A percentile compares a stretch with the other conserved stretches of the same genome.
These are phyloP conservation scores for Cynaeus angustus DNA, from an alignment of 2,888 invertebrate species.

Conservation along the genomic window DNA sequence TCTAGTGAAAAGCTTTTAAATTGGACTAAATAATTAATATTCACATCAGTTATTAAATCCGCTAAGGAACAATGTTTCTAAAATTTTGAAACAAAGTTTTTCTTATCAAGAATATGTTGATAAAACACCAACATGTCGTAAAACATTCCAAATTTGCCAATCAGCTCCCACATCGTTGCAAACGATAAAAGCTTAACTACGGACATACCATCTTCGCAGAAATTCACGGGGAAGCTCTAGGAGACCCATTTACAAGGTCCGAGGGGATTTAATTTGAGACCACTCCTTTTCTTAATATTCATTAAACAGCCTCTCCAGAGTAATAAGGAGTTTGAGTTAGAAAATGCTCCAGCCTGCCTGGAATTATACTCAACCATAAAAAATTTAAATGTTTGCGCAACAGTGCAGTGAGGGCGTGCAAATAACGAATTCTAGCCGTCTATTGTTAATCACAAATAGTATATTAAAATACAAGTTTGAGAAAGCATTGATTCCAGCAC, in stretches of 20 bases:
- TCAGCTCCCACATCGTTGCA: not conserved
- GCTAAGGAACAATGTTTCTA: no score
- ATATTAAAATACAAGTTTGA: conserved; percentile 4
- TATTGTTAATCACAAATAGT: conserved; percentile 9
- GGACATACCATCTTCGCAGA: conserved; percentile 16
- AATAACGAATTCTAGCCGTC: conserved; percentile 14
- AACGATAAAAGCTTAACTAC: conserved; percentile 17
- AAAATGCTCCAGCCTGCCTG: conserved; percentile 29
- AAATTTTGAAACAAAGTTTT: no score
- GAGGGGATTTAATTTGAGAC: conserved; percentile 43
- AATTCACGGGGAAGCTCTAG: conserved; percentile 29
- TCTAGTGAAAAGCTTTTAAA: no score
- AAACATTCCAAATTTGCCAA: conserved; percentile 4
- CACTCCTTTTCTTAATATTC: conserved; percentile 46
- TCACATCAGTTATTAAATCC: no score
- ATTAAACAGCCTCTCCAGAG: conserved; percentile 44
- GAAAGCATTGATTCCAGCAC: no score
- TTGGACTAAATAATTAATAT: no score
- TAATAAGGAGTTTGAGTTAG: conserved; percentile 39
- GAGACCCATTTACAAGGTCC: conserved; percentile 28
- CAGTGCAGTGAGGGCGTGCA: conserved; percentile 22
- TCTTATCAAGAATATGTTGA: no score
- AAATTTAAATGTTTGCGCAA: conserved; percentile 43
- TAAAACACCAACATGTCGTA: no score
- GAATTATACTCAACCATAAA: conserved; percentile 36